A percentile compares a stretch with the other conserved stretches of the same genome.
phyloP scores from a whole-genome alignment of 2,888 invertebrate genomes.

The Allophyes oxyacanthae region DNA sequence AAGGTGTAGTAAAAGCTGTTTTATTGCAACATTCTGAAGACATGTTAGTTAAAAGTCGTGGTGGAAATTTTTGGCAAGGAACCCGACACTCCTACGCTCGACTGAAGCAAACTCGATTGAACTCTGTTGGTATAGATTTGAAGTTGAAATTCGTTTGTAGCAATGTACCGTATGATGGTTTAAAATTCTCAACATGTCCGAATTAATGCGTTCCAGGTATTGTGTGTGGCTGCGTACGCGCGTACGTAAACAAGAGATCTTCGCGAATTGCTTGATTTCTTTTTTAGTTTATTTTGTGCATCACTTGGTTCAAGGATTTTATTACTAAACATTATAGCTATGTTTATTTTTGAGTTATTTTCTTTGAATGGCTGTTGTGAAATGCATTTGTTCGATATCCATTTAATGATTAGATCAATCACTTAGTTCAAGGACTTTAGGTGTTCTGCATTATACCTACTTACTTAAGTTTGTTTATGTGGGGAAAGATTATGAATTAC shows the following conservation, averaged over 20 bases:
- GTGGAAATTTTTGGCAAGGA: slow-evolving; percentile 52
- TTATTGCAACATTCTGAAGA: slow-evolving; percentile 42
- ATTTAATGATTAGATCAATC: too few relatives aligned
- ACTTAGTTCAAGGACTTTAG: too few relatives aligned
- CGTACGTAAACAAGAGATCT: slow-evolving; percentile 63
- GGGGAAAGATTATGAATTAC: too few relatives aligned
- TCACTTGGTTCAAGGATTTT: too few relatives aligned
- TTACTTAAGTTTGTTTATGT: too few relatives aligned
- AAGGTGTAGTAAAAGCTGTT: slow-evolving; percentile 41
- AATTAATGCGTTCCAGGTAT: slow-evolving; percentile 74
- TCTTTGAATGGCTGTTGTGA: too few relatives aligned
- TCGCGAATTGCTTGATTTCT: slow-evolving; percentile 32
- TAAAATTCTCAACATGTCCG: slow-evolving; percentile 71
- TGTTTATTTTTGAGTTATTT: too few relatives aligned
- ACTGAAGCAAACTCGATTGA: not conserved
- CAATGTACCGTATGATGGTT: slow-evolving; percentile 46
- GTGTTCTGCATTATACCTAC: too few relatives aligned
- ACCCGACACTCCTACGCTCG: slow-evolving; percentile 30
- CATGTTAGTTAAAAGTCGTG: slow-evolving; percentile 46
- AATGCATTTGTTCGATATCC: too few relatives aligned
- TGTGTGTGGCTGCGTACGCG: slow-evolving; percentile 62
- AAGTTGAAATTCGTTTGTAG: slow-evolving; percentile 35
- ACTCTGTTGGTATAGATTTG: slow-evolving; percentile 29
- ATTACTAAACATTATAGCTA: too few relatives aligned
- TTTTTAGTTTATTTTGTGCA: slow-evolving; percentile 12